These are phyloP conservation scores for Rhynchophorus ferrugineus DNA, from an alignment of 1,140 invertebrate genomes.

Conservation along the genomic window DNA sequence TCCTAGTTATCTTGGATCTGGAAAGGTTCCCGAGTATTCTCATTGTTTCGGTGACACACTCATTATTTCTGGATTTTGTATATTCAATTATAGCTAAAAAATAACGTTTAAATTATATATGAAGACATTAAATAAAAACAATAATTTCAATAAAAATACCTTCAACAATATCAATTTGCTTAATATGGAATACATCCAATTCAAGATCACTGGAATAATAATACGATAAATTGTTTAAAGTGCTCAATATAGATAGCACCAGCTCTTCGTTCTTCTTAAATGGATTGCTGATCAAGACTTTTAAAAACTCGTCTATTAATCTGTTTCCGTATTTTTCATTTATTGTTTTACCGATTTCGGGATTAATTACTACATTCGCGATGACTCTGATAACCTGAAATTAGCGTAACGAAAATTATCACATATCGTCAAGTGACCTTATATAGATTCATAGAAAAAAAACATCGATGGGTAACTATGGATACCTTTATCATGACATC, in stretches of 20 bases:
- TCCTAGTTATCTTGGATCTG: slow-evolving; percentile 50
- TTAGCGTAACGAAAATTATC: not conserved
- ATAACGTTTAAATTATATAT: slow-evolving; percentile 4
- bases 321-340: slow-evolving; percentile 37
- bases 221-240: slow-evolving; percentile 61
- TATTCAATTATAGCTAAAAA: slow-evolving; percentile 36
- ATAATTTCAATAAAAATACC: slow-evolving; percentile 23
- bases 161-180: slow-evolving; percentile 39
- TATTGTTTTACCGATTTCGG: slow-evolving; percentile 55
- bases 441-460: not conserved
- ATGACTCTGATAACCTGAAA: slow-evolving; percentile 55
- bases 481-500: slow-evolving; percentile 61
- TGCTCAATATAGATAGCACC: slow-evolving; percentile 53
- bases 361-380: slow-evolving; percentile 66
- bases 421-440: slow-evolving; percentile 5
- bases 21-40: slow-evolving; percentile 62
- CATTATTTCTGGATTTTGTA: slow-evolving; percentile 41
- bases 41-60: slow-evolving; percentile 53
- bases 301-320: slow-evolving; percentile 47
- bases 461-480: no score
- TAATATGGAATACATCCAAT: slow-evolving; percentile 37
- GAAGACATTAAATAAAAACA: not conserved
- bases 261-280: slow-evolving; percentile 56
- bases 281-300: slow-evolving; percentile 44
- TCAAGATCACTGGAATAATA: slow-evolving; percentile 44